These are phyloP conservation scores for Crax fasciolata DNA, from an alignment of 2,797 vertebrate species.

Conservation along the genomic window DNA sequence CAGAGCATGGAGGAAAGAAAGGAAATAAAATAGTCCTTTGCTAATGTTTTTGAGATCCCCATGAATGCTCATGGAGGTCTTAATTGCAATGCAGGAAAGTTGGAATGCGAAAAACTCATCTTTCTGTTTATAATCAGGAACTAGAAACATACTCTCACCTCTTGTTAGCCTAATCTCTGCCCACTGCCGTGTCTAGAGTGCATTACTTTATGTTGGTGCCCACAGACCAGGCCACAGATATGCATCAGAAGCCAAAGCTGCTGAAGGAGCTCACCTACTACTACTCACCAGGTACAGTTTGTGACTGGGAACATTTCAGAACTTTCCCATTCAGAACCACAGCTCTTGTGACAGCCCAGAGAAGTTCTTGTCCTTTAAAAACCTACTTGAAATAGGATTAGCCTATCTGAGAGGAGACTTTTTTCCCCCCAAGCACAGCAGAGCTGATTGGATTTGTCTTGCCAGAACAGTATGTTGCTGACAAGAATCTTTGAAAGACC, in stretches of 20 bases:
- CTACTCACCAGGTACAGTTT: background rate
- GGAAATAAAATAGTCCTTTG: background rate
- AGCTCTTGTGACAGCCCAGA: background rate
- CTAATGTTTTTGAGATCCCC: background rate
- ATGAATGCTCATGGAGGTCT: background rate
- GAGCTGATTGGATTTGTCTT: background rate
- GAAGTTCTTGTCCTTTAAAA: background rate
- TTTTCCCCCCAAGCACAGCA: background rate
- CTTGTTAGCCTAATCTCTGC: background rate
- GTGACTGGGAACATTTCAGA: background rate
- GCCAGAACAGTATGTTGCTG: background rate
- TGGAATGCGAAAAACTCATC: fast-evolving
- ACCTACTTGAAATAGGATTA: background rate
- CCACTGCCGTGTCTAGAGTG: background rate
- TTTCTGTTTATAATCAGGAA: background rate
- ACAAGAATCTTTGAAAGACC: background rate
- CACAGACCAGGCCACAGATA: background rate
- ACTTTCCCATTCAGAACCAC: background rate
- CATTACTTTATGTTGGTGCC: background rate
- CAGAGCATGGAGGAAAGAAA: background rate
- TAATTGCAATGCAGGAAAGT: background rate
- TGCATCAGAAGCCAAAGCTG: fast-evolving
- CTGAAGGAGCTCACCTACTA: background rate
- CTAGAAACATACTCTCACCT: background rate
- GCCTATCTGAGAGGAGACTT: background rate